Conservation (phyloP, 2,888 invertebrate species). For the Drosophila sordidula region DNA sequence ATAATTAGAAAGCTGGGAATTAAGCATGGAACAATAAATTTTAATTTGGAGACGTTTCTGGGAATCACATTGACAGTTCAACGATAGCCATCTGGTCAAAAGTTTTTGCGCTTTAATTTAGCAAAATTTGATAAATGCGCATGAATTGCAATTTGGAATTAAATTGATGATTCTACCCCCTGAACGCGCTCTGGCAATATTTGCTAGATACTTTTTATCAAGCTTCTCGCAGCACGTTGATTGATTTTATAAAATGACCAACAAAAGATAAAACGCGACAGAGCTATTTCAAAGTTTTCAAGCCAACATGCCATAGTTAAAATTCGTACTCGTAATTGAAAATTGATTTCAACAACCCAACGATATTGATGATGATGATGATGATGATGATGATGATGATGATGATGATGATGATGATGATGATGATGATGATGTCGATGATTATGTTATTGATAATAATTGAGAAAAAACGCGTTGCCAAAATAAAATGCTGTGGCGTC, state of each 20-base stretch:
- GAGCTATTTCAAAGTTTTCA: conserved; percentile 31
- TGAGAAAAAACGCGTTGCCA: conserved; percentile 1
- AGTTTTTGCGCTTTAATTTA: conserved; percentile 41
- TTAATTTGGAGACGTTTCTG: neutral
- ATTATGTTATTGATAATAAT: conserved; percentile 2
- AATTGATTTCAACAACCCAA: conserved; percentile 59
- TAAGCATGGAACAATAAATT: conserved; percentile 6
- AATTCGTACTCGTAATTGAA: conserved; percentile 66
- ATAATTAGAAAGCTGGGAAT: conserved; percentile 4
- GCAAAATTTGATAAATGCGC: conserved; percentile 62
- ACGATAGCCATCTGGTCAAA: conserved; percentile 17
- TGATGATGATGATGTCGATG: neutral
- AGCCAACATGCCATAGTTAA: conserved; percentile 41
- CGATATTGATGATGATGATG: conserved; percentile 14
- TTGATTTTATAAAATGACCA: conserved; percentile 72
- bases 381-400: conserved; percentile 19
- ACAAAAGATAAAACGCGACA: conserved; percentile 45
- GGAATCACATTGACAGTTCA: conserved; percentile 5
- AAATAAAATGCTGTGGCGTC: conserved; percentile 10
- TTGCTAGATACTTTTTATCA: conserved; percentile 28
- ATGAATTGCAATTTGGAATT: conserved; percentile 78
- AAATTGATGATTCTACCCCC: conserved; percentile 65
- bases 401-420: conserved; percentile 15
- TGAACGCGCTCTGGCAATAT: conserved; percentile 36
- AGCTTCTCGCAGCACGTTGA: conserved; percentile 46